Evolutionary conservation across 1,140 invertebrate genomes (phyloP), one percentile per base, ranked within the genome.

Genomic region (Bicyclus anynana): DNA sequence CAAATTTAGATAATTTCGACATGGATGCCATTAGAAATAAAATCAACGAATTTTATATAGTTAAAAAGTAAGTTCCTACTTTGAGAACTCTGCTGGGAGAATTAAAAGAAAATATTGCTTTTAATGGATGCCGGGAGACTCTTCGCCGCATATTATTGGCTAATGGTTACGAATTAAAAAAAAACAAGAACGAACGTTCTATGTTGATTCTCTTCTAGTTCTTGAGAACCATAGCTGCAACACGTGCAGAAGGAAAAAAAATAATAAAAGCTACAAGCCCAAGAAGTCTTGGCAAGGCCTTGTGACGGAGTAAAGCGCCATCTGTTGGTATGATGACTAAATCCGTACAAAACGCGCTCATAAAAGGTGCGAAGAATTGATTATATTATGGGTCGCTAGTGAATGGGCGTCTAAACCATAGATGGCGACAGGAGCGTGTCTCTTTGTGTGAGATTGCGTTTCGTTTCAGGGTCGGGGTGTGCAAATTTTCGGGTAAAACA

Each of bases 241-340:
- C 64, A 52, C 40, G 61, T 1, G 18, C 26, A 55, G 56, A 71
- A 59, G 62, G 59, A 14, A 65, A 65, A 23, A 40, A 13, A 23
- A 65, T 67, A 21, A 40, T 72, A 14, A 63, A 49, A 64, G 47
- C 17, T 68, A 64, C 23, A 68, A 64, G 16, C 16, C 51, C 2
- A 72, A 68, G 42, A 63, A 63, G 18, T 64, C 52, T 10, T 68
- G 58, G 60, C 65, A 68, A 55, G 65, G 62, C 12, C n/a, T n/a
- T n/a, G n/a, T n/a, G n/a, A n/a, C n/a, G n/a, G n/a, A n/a, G n/a
- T n/a, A n/a, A n/a, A n/a, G n/a, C n/a, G n/a, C n/a, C n/a, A n/a
- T n/a, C n/a, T n/a, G n/a, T n/a, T n/a, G n/a, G n/a, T n/a, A n/a
- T n/a, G n/a, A n/a, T n/a, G n/a, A n/a, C n/a, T n/a, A n/a, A n/a